A percentile compares a stretch with the other conserved stretches of the same genome.
phyloP scores from a whole-genome alignment of 2,113 vertebrate genomes.

The Mustela nigripes region DNA sequence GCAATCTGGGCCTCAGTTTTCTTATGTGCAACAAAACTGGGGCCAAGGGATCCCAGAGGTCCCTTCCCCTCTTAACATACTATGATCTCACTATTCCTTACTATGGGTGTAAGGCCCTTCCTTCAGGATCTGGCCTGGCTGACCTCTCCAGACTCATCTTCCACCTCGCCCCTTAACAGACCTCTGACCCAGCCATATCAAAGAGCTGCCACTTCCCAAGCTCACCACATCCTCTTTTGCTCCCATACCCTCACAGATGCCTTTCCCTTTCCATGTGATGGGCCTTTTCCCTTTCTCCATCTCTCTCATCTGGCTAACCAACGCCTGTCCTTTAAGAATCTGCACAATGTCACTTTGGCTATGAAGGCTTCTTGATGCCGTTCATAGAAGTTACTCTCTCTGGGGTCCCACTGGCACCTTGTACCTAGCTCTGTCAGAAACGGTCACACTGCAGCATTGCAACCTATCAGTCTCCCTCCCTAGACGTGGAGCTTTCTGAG shows the following conservation, averaged over 20 bases:
- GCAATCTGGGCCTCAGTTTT: conserved; percentile 22
- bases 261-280: neutral
- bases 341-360: neutral
- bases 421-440: neutral
- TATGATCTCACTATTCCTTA: conserved; percentile 18
- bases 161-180: neutral
- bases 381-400: neutral
- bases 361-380: neutral
- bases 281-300: neutral
- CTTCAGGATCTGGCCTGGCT: neutral
- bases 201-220: neutral
- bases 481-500: neutral
- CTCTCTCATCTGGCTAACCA: neutral
- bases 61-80: neutral
- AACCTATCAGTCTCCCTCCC: neutral
- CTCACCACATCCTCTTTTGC: neutral
- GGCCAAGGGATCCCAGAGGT: neutral
- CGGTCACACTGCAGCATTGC: neutral
- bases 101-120: neutral
- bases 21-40: conserved; percentile 48
- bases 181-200: neutral
- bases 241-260: neutral
- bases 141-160: neutral
- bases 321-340: neutral
- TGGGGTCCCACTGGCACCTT: neutral